These are phyloP conservation scores for Xerus inauris DNA, from an alignment of 2,113 vertebrate species.

Conservation along the genomic window DNA sequence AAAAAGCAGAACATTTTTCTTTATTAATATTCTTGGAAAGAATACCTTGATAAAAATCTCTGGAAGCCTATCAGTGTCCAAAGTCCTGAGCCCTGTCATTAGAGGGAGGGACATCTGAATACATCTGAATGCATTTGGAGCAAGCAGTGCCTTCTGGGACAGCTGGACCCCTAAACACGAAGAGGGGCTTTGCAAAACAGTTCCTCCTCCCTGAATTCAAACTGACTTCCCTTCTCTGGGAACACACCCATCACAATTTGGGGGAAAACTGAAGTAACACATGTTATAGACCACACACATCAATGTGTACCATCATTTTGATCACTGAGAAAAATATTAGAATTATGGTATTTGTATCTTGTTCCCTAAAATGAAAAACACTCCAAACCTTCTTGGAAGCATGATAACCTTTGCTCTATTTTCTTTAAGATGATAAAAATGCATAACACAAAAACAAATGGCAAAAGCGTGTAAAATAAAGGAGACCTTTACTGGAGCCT, in stretches of 20 bases:
- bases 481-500: slow-evolving; percentile 76
- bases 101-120: neutral
- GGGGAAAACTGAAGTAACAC: slow-evolving; percentile 10
- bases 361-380: slow-evolving; percentile 11
- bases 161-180: neutral
- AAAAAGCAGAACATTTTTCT: slow-evolving; percentile 35
- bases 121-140: neutral
- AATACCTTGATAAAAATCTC: slow-evolving; percentile 30
- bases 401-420: slow-evolving; percentile 49
- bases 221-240: neutral
- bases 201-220: neutral
- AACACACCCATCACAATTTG: neutral
- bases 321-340: neutral
- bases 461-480: slow-evolving; percentile 73
- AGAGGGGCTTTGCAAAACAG: neutral
- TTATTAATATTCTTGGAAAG: slow-evolving; percentile 54
- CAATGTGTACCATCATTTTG: neutral
- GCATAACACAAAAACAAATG: slow-evolving; percentile 68
- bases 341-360: neutral
- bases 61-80: neutral
- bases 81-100: neutral
- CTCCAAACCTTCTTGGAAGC: neutral
- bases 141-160: neutral
- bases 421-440: slow-evolving; percentile 37
- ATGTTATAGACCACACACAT: neutral